Evolutionary conservation across 2,888 invertebrate genomes (phyloP), one percentile per base, ranked within the genome.

Genomic region (Galerucella pusilla): DNA sequence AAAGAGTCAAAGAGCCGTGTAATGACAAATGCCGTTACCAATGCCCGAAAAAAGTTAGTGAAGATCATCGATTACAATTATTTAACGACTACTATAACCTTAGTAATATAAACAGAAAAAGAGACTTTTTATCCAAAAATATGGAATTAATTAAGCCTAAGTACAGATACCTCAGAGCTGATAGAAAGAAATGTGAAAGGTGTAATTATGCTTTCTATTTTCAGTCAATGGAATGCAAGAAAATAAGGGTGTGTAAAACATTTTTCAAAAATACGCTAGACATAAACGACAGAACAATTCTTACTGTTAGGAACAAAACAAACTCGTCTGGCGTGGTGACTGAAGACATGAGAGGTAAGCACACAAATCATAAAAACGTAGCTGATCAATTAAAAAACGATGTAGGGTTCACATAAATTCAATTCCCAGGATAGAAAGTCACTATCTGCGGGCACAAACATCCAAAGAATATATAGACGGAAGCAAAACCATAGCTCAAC

Each of bases 391-490:
- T 69, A 35, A 69, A 69, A 60, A 45, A n/a, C n/a, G 49, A 6
- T 5, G 66, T 66, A n/a, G 3, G 66, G 14, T 4, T 12, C 70
- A 74, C 42, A 74, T 74, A 14, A 70, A 70, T 9, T 35, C 9
- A 12, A 71, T 74, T 25, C 71, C 74, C 6, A 61, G 67, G 49
- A 59, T 74, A 2, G 74, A 67, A 49, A 66, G 66, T 9, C 67
- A 70, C 46, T 74, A 74, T 42, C 16, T 70, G 3, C 28, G 28
- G 28, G 20, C 45, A 25, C 45, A 46, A 59, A 74, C 74, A 1
- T 16, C n/a, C 12, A 70, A 65, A 57, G 60, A 74, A 35, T 70
- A 66, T 59, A 67, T 74, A 9, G 71, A 74, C 59, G 66, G 54
- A 14, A n/a, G 66, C 11, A 70, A 70, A 61, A 61, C 67, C 14